Conservation (phyloP, 1,140 invertebrate species). For the Drosophila tropicalis region DNA sequence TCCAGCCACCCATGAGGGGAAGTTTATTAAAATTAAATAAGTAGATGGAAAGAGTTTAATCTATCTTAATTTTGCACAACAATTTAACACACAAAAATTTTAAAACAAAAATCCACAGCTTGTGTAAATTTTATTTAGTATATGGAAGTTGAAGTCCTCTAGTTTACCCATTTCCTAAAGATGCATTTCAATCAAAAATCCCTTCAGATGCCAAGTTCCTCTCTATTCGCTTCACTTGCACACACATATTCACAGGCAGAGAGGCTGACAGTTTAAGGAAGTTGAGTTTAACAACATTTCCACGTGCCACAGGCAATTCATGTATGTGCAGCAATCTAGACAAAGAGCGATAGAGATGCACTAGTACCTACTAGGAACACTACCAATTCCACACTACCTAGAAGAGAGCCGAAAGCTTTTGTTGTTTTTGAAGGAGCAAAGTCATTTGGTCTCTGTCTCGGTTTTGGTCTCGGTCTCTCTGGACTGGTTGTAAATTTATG, state of each 20-base stretch:
- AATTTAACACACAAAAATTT: too few relatives aligned
- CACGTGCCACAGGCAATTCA: conserved; percentile 48
- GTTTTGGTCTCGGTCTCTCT: conserved; percentile 12
- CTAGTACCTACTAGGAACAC: neutral
- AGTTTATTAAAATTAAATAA: neutral
- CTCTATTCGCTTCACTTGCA: neutral
- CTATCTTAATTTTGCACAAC: too few relatives aligned
- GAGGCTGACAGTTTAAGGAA: conserved; percentile 62
- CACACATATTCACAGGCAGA: neutral
- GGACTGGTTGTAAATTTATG: conserved; percentile 75
- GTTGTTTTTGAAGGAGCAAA: conserved; percentile 4
- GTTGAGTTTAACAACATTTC: conserved; percentile 62
- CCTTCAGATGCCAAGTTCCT: conserved; percentile 9
- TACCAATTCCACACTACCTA: conserved; percentile 13
- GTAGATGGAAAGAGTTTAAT: neutral
- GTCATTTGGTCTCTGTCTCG: conserved; percentile 36
- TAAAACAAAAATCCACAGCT: neutral
- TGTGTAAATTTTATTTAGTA: neutral
- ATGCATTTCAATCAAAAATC: conserved; percentile 21
- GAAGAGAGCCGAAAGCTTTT: conserved; percentile 29
- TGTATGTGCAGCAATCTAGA: conserved; percentile 8
- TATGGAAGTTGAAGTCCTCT: neutral
- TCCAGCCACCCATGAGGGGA: neutral
- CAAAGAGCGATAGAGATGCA: neutral
- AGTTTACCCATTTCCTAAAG: neutral